A percentile compares a stretch with the other conserved stretches of the same genome.
Conservation (phyloP, 2,888 invertebrate genomes). For the Drosophila helvetica region DNA sequence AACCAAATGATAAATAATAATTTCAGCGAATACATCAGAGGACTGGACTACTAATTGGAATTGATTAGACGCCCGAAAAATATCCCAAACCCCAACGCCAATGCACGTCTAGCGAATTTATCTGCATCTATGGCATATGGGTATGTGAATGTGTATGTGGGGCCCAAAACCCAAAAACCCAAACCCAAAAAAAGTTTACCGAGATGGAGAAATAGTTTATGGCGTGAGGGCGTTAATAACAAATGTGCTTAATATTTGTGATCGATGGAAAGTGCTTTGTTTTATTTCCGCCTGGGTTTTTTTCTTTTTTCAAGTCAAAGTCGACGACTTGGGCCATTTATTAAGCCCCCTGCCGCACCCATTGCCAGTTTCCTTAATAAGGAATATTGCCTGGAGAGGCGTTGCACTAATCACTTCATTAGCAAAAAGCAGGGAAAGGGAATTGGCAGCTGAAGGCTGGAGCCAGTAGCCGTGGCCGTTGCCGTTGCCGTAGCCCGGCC, state of each 20-base stretch:
- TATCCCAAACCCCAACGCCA: slow-evolving; percentile 40
- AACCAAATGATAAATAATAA: slow-evolving; percentile 84
- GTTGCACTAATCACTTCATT: slow-evolving; percentile 81
- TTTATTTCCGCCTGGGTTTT: slow-evolving; percentile 54
- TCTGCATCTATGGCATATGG: slow-evolving; percentile 82
- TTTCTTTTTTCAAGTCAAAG: slow-evolving; percentile 28
- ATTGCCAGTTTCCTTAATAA: slow-evolving; percentile 46
- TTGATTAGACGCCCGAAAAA: slow-evolving; percentile 80
- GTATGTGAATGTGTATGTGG: no score
- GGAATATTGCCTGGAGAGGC: slow-evolving; percentile 70
- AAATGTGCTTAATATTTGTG: slow-evolving; percentile 82
- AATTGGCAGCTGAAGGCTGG: slow-evolving; percentile 14
- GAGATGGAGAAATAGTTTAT: slow-evolving; percentile 38
- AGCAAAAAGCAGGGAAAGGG: slow-evolving; percentile 42
- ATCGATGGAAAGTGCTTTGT: slow-evolving; percentile 80
- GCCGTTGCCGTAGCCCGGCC: slow-evolving; percentile 14
- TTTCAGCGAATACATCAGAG: slow-evolving; percentile 83
- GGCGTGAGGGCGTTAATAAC: slow-evolving; percentile 57
- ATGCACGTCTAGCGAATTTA: slow-evolving; percentile 81
- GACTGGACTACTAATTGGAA: slow-evolving; percentile 83
- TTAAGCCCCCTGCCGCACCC: slow-evolving; percentile 25
- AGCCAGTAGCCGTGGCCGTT: slow-evolving; percentile 1
- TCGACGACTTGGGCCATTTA: slow-evolving; percentile 59
- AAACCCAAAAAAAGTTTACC: slow-evolving; percentile 13
- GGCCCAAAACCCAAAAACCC: background rate